Evolutionary conservation across 2,113 vertebrate species (phyloP).

Genomic region (Perca schrenkii): DNA sequence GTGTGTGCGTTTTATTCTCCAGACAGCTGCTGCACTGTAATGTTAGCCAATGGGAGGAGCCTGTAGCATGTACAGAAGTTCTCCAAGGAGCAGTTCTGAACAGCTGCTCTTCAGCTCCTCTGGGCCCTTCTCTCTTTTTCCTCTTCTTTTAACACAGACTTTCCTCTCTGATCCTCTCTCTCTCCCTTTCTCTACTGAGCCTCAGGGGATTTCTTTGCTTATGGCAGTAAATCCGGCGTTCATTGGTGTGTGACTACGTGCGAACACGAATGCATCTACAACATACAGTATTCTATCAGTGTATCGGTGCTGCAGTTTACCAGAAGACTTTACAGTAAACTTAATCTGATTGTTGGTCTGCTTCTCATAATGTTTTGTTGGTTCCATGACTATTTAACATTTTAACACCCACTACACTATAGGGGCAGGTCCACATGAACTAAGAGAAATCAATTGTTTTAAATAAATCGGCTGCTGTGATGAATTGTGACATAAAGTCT

Average conservation of each 20-base stretch:
- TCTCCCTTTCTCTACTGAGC: conserved; percentile 10
- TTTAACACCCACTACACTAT: no score
- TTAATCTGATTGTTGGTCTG: not conserved
- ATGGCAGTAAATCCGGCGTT: conserved; percentile 40
- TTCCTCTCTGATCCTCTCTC: conserved; percentile 46
- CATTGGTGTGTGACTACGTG: conserved; percentile 27
- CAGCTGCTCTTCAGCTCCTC: conserved; percentile 75
- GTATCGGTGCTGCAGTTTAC: not conserved
- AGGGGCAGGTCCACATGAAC: no score
- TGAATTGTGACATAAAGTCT: no score
- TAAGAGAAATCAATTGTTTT: no score
- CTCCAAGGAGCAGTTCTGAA: conserved; percentile 68
- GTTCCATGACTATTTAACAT: not conserved
- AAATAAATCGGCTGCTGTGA: no score
- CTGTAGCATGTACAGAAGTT: conserved; percentile 63
- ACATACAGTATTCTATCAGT: not conserved
- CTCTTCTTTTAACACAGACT: conserved; percentile 48
- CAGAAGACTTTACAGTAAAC: not conserved
- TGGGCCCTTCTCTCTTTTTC: conserved; percentile 46
- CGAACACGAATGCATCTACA: conserved; percentile 17
- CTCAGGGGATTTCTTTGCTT: conserved; percentile 35
- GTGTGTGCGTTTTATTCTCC: conserved; percentile 40
- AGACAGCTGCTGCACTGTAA: conserved; percentile 70
- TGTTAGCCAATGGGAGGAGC: conserved; percentile 64
- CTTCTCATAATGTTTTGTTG: not conserved